Base-by-base conservation (phyloP, 2,888 invertebrate genomes). In the Toxonevra muliebris region DNA sequence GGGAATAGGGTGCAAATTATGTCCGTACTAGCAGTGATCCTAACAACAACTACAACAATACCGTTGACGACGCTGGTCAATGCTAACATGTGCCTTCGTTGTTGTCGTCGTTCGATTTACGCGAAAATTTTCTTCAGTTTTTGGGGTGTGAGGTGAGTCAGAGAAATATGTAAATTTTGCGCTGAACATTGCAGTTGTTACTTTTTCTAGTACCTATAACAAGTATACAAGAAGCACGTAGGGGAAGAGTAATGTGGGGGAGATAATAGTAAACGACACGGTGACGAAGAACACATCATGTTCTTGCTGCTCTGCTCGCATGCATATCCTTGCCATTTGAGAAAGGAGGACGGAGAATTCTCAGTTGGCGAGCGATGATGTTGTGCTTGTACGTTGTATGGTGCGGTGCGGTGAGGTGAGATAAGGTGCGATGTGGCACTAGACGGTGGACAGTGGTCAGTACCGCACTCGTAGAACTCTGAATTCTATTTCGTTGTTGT, bases 101-200 rank as follows among this genome's bases (percentile, higher is more conserved):
- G 57, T 66, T 63, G 69, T 57, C 71, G 64, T 66, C 62, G 62
- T 68, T 68, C 62, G 65, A 59, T 64, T 54, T 68, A 68, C 71
- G 71, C 71, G 57, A 71, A 61, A 20, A 57, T 57, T 57, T 57
- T 57, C 57, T 57, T 20, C 41, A 54, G 12, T 19, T 54, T 19
- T 12, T 19, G 54, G 17, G 13, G 54, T 54, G 54, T 12, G 54
- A 20, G 12, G 54, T 5, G 54, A 48, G 13, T 13, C 48, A 48
- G 48, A 54, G 12, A 19, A 17, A 54, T 54, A 54, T 54, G 54
- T 19, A 54, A 54, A 54, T 54, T 54, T 54, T 19, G 20, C 54
- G 19, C 54, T 54, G n/a, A 17, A n/a, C 20, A 8, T 57, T 15
- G 41, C 40, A 19, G 30, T 30, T 30, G 30, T 30, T 30, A 30